Evolutionary conservation across 1,140 invertebrate genomes (phyloP).

Genomic region (Caenorhabditis inopinata): DNA sequence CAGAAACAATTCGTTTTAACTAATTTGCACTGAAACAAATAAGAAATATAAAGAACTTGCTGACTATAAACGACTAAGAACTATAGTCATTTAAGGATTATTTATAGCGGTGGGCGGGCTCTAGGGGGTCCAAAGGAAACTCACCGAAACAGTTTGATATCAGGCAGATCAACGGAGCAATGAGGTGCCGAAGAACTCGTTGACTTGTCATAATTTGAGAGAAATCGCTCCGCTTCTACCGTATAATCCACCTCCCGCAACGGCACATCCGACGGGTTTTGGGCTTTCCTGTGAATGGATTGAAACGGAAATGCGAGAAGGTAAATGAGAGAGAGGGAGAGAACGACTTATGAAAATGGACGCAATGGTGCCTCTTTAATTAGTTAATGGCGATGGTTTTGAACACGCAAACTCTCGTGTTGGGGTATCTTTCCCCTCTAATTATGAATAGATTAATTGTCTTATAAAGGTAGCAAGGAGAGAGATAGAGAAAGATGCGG

Average conservation of each 20-base stretch:
- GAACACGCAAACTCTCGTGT: conserved; percentile 18
- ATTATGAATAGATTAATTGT: conserved; percentile 1
- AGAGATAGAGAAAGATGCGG: neutral
- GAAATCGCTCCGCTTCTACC: neutral
- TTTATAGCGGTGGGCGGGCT: no score
- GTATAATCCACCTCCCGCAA: neutral
- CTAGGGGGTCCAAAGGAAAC: no score
- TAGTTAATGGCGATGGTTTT: neutral
- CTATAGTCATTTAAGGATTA: no score
- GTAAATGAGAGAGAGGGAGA: no score
- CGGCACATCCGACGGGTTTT: neutral
- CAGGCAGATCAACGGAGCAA: neutral
- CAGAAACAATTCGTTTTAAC: no score
- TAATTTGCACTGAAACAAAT: no score
- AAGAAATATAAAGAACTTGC: no score
- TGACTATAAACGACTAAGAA: no score
- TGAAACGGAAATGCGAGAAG: neutral
- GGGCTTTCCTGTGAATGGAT: neutral
- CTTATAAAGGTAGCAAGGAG: neutral
- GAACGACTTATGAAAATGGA: neutral
- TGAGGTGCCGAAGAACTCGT: neutral
- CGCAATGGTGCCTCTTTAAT: conserved; percentile 8
- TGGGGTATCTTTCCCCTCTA: neutral
- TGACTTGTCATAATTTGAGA: neutral
- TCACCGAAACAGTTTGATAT: neutral